Base-by-base conservation (phyloP, 2,888 invertebrate genomes). In the Macrophya alboannulata region DNA sequence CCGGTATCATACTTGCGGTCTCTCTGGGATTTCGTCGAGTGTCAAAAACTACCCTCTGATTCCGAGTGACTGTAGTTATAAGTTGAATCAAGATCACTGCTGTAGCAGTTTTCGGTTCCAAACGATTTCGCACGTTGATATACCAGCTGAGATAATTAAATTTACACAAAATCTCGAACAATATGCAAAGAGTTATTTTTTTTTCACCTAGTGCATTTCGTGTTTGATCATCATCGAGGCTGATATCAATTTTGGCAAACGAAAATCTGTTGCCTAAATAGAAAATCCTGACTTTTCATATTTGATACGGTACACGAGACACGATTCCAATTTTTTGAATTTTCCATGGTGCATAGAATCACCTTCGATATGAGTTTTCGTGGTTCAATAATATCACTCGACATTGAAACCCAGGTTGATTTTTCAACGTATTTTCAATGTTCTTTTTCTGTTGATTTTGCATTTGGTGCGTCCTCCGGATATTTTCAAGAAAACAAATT, bases 11-110 rank as follows among this genome's bases (percentile, higher is more conserved):
- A 77, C 21, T 21, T 21, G 1, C 74, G 10, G 40, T 59, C 81
- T 77, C 45, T 51, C 37, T n/a, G 77, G 31, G 77, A 77, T 77
- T 77, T 15, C 2, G 17, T 51, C 51, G 37, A 77, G 76, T 37
- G 25, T 37, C 8, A 0, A 51, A 55, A 55, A 77, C 51, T 17
- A 51, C 37, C 25, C n/a, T 37, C 6, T 37, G 77, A 77, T 55
- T 51, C 55, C 55, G n/a, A 17, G 15, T 43, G n/a, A 48, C 45
- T 45, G 37, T 45, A 17, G 31, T 31, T 76, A 10, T 21, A 76
- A n/a, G 4, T 45, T 6, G 8, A 21, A n/a, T 25, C 25, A 25
- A 48, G 9, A 40, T 72, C 1, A 43, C 37, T n/a, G 17, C 17
- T 31, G 31, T 3, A 6, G 25, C 5, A 62, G 9, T 21, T 21